These are phyloP conservation scores for Nannoperca australis DNA, from an alignment of 2,797 vertebrate species.

Conservation along the genomic window DNA sequence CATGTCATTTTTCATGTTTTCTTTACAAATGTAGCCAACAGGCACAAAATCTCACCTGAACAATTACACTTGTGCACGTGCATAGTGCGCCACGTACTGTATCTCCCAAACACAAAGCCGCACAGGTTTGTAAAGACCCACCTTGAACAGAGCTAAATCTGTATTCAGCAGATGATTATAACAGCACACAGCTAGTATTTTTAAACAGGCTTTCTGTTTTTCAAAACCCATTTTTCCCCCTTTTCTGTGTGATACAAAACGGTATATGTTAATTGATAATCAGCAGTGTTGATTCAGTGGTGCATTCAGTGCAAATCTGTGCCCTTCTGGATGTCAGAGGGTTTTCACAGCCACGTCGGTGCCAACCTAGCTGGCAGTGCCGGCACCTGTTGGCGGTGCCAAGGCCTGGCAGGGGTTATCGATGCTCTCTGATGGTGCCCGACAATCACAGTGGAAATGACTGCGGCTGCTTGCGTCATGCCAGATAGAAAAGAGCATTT, in stretches of 20 bases:
- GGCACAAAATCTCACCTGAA: slow-evolving; percentile 59
- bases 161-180: slow-evolving; percentile 65
- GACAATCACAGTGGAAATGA: slow-evolving; percentile 84
- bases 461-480: slow-evolving; percentile 83
- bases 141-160: slow-evolving; percentile 74
- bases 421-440: slow-evolving; percentile 85
- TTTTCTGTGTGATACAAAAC: slow-evolving; percentile 78
- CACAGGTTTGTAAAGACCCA: slow-evolving; percentile 68
- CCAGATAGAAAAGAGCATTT: slow-evolving; percentile 80
- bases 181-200: slow-evolving; percentile 65
- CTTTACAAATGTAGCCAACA: slow-evolving; percentile 66
- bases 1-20: slow-evolving; percentile 54
- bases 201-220: slow-evolving; percentile 72
- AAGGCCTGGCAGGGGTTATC: slow-evolving; percentile 87
- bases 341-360: slow-evolving; percentile 78
- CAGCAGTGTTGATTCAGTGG: slow-evolving; percentile 87
- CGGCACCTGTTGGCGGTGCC: slow-evolving; percentile 86
- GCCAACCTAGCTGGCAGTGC: slow-evolving; percentile 86
- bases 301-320: slow-evolving; percentile 85
- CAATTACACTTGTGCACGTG: slow-evolving; percentile 59
- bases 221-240: slow-evolving; percentile 69
- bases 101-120: slow-evolving; percentile 57
- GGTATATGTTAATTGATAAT: slow-evolving; percentile 87
- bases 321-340: slow-evolving; percentile 88
- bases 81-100: slow-evolving; percentile 22